Evolutionary conservation across 2,888 invertebrate genomes (phyloP).

Genomic region (Stegana nigrithorax): DNA sequence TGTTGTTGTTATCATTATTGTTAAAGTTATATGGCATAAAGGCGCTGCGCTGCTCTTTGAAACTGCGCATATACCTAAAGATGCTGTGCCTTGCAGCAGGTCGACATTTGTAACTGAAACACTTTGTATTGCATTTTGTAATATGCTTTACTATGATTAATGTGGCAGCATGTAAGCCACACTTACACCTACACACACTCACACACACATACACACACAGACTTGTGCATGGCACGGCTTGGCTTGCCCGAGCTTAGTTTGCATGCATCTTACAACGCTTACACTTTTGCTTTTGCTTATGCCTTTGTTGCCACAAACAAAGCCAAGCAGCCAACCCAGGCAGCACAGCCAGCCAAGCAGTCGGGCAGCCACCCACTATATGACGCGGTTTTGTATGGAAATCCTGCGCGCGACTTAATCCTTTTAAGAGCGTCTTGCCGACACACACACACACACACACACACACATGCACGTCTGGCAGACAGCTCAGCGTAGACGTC

Average conservation of each 20-base stretch:
- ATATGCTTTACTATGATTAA: slow-evolving; percentile 60
- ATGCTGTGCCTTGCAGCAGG: too few relatives aligned
- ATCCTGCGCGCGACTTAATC: slow-evolving; percentile 1
- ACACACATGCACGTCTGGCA: too few relatives aligned
- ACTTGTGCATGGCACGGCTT: background rate
- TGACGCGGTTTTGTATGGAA: background rate
- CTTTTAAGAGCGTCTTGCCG: background rate
- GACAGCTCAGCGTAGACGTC: background rate
- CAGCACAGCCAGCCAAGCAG: too few relatives aligned
- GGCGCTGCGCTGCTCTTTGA: too few relatives aligned
- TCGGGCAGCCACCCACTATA: slow-evolving; percentile 11
- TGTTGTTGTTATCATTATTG: too few relatives aligned
- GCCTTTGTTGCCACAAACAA: slow-evolving; percentile 7
- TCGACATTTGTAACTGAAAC: slow-evolving; percentile 2
- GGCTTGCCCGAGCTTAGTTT: background rate
- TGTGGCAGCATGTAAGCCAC: slow-evolving; percentile 40
- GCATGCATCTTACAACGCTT: background rate
- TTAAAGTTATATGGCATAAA: too few relatives aligned
- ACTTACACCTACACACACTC: too few relatives aligned
- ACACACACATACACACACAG: background rate
- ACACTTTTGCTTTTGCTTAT: slow-evolving; percentile 3
- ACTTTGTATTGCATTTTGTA: slow-evolving; percentile 53
- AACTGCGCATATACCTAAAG: too few relatives aligned
- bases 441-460: slow-evolving; percentile 1
- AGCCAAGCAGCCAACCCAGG: too few relatives aligned